Percentiles rank a stretch among this genome's conserved stretches.
Evolutionary conservation across 2,888 invertebrate genomes (phyloP).

Genomic region (Polyommatus iphigenia): DNA sequence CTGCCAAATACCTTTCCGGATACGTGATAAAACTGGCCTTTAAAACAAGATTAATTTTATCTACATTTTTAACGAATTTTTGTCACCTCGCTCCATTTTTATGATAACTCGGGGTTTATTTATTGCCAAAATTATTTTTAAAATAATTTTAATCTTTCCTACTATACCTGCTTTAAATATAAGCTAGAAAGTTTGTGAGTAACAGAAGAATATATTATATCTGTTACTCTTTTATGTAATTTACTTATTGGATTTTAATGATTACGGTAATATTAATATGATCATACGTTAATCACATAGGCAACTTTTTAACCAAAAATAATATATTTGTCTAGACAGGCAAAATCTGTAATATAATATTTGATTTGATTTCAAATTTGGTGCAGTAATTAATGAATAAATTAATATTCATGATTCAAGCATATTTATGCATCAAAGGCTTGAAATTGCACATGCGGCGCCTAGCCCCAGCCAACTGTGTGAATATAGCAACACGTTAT

Average conservation of each 20-base stretch:
- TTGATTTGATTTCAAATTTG: not conserved
- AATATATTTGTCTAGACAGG: too few species aligned
- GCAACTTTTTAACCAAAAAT: too few species aligned
- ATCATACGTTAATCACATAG: too few species aligned
- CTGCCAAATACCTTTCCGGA: constrained; percentile 11
- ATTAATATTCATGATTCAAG: constrained; percentile 3
- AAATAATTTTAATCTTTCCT: too few species aligned
- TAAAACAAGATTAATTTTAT: not conserved
- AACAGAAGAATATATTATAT: too few species aligned
- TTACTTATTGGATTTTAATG: too few species aligned
- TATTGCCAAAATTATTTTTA: too few species aligned
- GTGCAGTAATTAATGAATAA: not conserved
- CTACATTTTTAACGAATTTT: not conserved
- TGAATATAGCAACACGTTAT: not conserved
- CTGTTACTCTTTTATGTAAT: too few species aligned
- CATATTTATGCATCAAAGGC: constrained; percentile 10
- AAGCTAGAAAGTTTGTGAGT: too few species aligned
- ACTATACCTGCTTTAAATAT: too few species aligned
- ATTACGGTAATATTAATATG: too few species aligned
- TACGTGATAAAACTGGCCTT: not conserved
- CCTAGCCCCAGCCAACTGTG: not conserved
- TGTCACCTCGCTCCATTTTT: not conserved
- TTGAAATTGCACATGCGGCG: constrained; percentile 7
- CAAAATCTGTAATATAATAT: not conserved
- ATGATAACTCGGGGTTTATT: not conserved